Evolutionary conservation across 2,797 vertebrate genomes (phyloP).

Genomic region (Numenius phaeopus): DNA sequence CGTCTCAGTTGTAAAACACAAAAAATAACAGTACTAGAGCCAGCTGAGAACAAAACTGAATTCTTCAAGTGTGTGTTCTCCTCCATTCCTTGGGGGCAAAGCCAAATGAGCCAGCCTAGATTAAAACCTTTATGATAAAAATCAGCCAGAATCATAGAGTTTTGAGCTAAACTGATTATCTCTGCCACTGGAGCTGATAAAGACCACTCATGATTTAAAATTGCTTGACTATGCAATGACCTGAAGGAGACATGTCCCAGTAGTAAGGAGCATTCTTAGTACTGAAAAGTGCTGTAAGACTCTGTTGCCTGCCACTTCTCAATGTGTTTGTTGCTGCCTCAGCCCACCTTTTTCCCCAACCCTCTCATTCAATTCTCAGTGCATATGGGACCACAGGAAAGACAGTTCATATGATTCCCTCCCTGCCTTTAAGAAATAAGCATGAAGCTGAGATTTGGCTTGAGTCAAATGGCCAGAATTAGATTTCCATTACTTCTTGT

Average conservation of each 20-base stretch:
- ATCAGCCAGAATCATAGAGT: neutral
- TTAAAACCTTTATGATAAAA: neutral
- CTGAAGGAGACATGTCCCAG: neutral
- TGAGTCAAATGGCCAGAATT: neutral
- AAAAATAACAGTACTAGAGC: neutral
- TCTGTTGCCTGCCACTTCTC: neutral
- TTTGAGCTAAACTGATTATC: neutral
- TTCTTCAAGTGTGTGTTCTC: accelerated
- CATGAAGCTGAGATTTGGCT: neutral
- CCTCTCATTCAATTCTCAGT: neutral
- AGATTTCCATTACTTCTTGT: neutral
- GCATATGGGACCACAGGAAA: neutral
- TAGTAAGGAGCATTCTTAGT: neutral
- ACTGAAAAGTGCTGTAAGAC: neutral
- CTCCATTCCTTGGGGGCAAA: accelerated
- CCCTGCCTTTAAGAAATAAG: neutral
- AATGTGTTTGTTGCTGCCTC: neutral
- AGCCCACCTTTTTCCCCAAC: neutral
- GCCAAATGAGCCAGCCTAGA: neutral
- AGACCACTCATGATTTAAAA: neutral
- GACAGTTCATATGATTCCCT: neutral
- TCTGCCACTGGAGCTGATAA: neutral
- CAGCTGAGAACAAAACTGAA: neutral
- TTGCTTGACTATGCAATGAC: accelerated
- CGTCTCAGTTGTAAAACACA: neutral